A percentile compares a stretch with the other conserved stretches of the same genome.
phyloP scores from a whole-genome alignment of 2,888 invertebrate species.

The Cataglyphis rosenhaueri region DNA sequence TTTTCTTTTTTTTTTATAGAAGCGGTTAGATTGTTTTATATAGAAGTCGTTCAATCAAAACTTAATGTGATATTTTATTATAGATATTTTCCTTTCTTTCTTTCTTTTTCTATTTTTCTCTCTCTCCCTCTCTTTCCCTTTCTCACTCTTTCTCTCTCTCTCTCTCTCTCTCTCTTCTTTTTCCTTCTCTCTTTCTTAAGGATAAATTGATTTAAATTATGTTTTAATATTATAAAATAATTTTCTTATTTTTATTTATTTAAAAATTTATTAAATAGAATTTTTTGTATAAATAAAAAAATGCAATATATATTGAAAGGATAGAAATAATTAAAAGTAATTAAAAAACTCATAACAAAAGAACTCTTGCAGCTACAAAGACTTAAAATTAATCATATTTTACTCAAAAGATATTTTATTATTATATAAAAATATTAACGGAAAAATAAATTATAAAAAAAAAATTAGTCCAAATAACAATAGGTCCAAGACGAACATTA shows the following conservation, averaged over 20 bases:
- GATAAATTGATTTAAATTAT: background rate
- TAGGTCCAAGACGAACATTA: background rate
- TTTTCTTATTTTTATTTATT: background rate
- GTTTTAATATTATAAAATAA: background rate
- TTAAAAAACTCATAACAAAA: background rate
- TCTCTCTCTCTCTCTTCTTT: too few species aligned
- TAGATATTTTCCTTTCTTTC: background rate
- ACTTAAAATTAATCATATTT: background rate
- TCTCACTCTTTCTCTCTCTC: too few species aligned
- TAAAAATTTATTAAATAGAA: background rate
- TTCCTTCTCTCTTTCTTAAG: background rate
- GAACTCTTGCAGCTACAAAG: background rate
- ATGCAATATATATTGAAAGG: background rate
- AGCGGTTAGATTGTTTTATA: background rate
- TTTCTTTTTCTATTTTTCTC: background rate
- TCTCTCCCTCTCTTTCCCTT: too few species aligned
- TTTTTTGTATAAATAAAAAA: background rate
- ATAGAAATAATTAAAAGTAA: background rate
- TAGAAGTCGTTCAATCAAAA: slow-evolving; percentile 9
- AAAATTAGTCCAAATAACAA: background rate
- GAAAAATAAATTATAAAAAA: background rate
- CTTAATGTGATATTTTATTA: background rate
- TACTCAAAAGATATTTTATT: background rate
- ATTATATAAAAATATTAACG: background rate
- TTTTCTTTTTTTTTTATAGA: background rate